Conservation (phyloP, 2,113 vertebrate species). For the Platysternon megacephalum region DNA sequence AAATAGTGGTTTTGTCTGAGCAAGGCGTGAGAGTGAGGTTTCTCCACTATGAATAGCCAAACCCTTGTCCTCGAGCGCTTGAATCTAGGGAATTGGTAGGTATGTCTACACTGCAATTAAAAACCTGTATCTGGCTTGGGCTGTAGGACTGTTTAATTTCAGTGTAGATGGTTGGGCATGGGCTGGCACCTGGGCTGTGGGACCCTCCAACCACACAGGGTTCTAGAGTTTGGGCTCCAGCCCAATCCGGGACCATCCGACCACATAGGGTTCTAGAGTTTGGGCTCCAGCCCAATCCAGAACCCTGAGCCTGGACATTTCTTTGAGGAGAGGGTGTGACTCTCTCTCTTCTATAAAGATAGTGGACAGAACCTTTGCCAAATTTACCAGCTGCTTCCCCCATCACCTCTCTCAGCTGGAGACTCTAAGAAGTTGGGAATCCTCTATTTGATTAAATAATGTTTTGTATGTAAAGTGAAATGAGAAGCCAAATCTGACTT, state of each 20-base stretch:
- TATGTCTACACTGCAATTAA: neutral
- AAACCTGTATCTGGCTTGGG: neutral
- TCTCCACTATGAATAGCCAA: no score
- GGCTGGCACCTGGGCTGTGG: neutral
- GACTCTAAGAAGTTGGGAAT: neutral
- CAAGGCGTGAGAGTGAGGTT: neutral
- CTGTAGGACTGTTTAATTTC: neutral
- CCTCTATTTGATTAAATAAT: neutral
- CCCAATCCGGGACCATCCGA: neutral
- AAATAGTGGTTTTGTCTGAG: neutral
- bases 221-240: neutral
- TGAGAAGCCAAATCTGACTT: no score
- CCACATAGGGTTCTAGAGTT: neutral
- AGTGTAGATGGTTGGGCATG: neutral
- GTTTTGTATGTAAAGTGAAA: neutral
- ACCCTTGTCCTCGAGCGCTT: no score
- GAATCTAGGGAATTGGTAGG: neutral
- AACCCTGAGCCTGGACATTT: neutral
- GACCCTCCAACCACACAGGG: neutral
- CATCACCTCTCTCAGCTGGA: no score
- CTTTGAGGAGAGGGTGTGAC: neutral
- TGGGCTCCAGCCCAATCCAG: neutral
- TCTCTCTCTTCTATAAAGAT: neutral
- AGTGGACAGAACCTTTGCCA: neutral
- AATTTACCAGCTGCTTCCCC: neutral